Conservation (phyloP, 2,113 vertebrate genomes). For the Platycercus adscitus region DNA sequence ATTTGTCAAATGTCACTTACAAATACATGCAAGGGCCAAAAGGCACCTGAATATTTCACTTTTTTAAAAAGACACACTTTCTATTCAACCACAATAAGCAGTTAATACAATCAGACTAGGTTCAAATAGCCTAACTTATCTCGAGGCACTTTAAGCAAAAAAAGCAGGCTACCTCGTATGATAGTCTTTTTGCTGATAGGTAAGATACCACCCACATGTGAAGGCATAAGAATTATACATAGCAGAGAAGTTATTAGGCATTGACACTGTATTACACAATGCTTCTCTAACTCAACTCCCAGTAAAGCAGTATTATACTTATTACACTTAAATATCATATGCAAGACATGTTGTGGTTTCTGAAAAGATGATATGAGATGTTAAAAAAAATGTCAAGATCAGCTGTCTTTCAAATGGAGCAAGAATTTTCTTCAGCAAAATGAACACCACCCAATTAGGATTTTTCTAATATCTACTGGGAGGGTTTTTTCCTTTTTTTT, state of each 20-base stretch:
- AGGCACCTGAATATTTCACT: not conserved
- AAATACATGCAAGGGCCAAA: not conserved
- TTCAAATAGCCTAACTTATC: not conserved
- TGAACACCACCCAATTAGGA: not conserved
- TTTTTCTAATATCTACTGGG: not conserved
- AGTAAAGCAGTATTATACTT: not conserved
- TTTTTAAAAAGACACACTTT: not conserved
- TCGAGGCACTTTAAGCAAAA: not conserved
- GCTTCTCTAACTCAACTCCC: not conserved
- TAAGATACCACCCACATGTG: not conserved
- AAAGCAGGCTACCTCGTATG: not conserved
- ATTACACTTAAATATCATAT: not conserved
- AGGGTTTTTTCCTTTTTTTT: accelerated
- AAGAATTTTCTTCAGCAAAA: not conserved
- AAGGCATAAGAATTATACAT: not conserved
- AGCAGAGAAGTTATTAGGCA: not conserved
- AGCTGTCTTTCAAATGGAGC: not conserved
- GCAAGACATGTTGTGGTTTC: not conserved
- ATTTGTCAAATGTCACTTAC: not conserved
- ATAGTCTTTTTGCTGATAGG: not conserved
- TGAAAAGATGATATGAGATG: not conserved
- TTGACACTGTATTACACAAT: not conserved
- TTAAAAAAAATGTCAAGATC: not conserved
- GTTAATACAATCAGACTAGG: not conserved
- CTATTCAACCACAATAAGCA: not conserved